Conservation (phyloP, 30 jellyfish, hydroid and myxozoan genomes). For the Haliclystus octoradiatus region DNA sequence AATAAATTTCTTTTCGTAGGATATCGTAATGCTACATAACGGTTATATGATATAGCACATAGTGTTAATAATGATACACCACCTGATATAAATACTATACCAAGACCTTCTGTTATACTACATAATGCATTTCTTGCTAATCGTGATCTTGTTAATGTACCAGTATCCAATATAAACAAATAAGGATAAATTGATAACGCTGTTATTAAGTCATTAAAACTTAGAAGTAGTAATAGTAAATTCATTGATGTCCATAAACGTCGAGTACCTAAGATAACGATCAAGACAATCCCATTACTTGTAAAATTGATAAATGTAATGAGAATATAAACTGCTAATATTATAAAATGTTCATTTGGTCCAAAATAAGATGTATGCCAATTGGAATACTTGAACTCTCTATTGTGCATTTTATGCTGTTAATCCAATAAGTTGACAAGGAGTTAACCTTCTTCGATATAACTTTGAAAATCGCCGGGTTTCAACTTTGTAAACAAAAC, state of each 20-base stretch:
- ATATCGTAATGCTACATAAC: slow-evolving; percentile 65
- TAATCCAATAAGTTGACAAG: no score
- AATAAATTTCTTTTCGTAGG: slow-evolving; percentile 56
- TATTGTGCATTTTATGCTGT: no score
- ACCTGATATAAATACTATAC: slow-evolving; percentile 58
- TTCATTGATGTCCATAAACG: slow-evolving; percentile 70
- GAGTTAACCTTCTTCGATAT: no score
- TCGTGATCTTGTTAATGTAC: slow-evolving; percentile 6
- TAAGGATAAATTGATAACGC: slow-evolving; percentile 43
- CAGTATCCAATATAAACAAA: slow-evolving; percentile 51
- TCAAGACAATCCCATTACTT: slow-evolving; percentile 46
- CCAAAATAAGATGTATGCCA: slow-evolving; percentile 38
- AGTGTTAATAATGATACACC: slow-evolving; percentile 74
- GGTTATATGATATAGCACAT: slow-evolving; percentile 72
- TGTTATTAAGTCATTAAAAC: slow-evolving; percentile 52
- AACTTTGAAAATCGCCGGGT: no score
- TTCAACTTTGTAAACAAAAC: no score
- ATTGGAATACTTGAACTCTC: no score
- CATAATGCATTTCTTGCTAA: slow-evolving; percentile 26
- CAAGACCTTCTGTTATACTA: slow-evolving; percentile 66
- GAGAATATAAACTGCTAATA: slow-evolving; percentile 16
- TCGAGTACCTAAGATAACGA: slow-evolving; percentile 35
- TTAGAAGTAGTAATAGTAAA: slow-evolving; percentile 50
- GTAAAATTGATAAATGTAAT: slow-evolving; percentile 17
- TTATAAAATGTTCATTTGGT: slow-evolving; percentile 14